Evolutionary conservation across 2,888 invertebrate species (phyloP).

Genomic region (Macropis europaea): DNA sequence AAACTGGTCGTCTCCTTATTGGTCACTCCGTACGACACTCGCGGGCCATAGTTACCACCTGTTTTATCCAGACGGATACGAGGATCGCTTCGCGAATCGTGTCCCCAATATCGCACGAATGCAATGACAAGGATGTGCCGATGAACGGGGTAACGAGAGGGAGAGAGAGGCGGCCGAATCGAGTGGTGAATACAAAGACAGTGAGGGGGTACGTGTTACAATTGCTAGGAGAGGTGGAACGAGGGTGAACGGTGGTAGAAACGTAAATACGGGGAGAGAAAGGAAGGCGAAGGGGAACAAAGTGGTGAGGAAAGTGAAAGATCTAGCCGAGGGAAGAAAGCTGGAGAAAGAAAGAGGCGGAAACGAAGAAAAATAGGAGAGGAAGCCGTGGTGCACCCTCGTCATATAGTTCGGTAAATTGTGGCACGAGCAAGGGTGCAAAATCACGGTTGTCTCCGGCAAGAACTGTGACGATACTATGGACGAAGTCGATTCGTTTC

Average conservation of each 20-base stretch:
- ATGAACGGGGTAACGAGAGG: neutral
- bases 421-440: conserved; percentile 52
- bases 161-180: neutral
- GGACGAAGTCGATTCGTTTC: conserved; percentile 65
- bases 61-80: conserved; percentile 11
- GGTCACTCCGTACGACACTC: conserved; percentile 28
- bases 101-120: neutral
- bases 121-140: conserved; percentile 8
- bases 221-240: neutral
- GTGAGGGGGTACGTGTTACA: neutral
- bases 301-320: neutral
- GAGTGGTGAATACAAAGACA: neutral
- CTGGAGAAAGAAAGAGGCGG: conserved; percentile 10
- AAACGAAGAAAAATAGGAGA: conserved; percentile 31
- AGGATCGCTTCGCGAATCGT: conserved; percentile 6
- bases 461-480: conserved; percentile 79
- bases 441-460: conserved; percentile 77
- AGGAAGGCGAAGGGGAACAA: neutral
- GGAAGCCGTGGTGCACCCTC: conserved; percentile 56
- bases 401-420: conserved; percentile 58
- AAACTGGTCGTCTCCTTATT: neutral
- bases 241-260: neutral
- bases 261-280: neutral
- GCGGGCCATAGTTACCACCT: conserved; percentile 37
- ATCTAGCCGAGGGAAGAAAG: neutral